Base-by-base conservation (phyloP, 1,140 invertebrate genomes). In the Anthonomus grandis region DNA sequence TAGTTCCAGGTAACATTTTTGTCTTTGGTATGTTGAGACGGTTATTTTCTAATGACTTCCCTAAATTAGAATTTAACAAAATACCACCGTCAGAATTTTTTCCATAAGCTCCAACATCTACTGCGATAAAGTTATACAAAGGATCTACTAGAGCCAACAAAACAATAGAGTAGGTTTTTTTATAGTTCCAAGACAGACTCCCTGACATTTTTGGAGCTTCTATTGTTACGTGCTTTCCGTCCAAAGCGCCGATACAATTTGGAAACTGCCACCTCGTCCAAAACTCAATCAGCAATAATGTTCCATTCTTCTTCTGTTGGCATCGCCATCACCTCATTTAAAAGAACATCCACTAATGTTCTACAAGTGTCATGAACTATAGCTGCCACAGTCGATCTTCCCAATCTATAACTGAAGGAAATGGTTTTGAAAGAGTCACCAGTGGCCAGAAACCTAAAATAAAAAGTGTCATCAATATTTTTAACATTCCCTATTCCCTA, bases 91-190 rank as follows among this genome's bases (percentile, higher is more conserved):
- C 74, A 65, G 59, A 62, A 31, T 64, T 51, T 48, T 64, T 56
- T 17, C 71, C 73, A 57, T 64, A 63, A 17, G 66, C 59, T 22
- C 75, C 75, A 37, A 76, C 65, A 56, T 75, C 72, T 25, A 75
- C 58, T 17, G 64, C 56, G 6, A 63, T 65, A 57, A 78, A 76
- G 31, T 62, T 60, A 50, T 71, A 76, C 21, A 75, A 62, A 2
- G 66, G 69, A 65, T 77, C 73, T 13, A 36, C 67, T 65, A 37
- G 6, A 6, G 70, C 76, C 10, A 77, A 59, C 23, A 78, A 60
- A 4, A 79, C 72, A 31, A 76, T 67, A 38, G 70, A 72, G 47
- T 70, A 75, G 24, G 47, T 65, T 12, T 65, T 47, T n/a, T n/a
- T n/a, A n/a, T n/a, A n/a, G n/a, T n/a, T n/a, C n/a, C n/a, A n/a